phyloP scores from a whole-genome alignment of 2,113 vertebrate species.

The Corapipo altera region DNA sequence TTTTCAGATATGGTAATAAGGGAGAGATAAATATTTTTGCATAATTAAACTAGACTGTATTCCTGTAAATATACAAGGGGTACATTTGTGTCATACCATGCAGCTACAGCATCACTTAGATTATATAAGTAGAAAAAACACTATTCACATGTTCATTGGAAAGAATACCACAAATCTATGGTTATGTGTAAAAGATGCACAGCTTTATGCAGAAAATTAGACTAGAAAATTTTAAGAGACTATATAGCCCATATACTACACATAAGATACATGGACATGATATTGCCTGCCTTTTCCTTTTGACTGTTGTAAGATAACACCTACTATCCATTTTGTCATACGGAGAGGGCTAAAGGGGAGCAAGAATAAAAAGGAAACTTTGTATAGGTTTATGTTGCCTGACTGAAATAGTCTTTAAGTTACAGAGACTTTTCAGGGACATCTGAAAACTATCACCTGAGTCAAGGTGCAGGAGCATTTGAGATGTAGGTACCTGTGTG shows the following conservation, averaged over 20 bases:
- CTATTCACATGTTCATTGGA: not conserved
- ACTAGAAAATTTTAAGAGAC: not conserved
- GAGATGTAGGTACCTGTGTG: not conserved
- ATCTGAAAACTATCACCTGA: not conserved
- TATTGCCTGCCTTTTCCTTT: not conserved
- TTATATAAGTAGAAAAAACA: not conserved
- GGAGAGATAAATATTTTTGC: conserved; percentile 46
- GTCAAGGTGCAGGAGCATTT: not conserved
- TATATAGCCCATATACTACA: not conserved
- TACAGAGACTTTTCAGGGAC: not conserved
- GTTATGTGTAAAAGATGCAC: not conserved
- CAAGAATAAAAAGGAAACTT: not conserved
- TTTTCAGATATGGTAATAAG: conserved; percentile 37
- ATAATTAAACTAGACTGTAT: conserved; percentile 30
- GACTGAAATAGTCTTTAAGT: not conserved
- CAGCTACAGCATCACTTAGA: not conserved
- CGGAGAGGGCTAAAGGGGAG: not conserved
- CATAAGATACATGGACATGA: not conserved
- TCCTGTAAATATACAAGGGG: not conserved
- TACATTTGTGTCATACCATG: not conserved
- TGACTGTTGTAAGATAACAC: not conserved
- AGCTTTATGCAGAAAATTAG: not conserved
- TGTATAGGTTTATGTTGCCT: not conserved
- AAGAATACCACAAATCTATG: not conserved
- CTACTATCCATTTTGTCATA: not conserved